These are phyloP conservation scores for Sepiola atlantica DNA, from an alignment of 2,888 invertebrate genomes.

Conservation along the genomic window DNA sequence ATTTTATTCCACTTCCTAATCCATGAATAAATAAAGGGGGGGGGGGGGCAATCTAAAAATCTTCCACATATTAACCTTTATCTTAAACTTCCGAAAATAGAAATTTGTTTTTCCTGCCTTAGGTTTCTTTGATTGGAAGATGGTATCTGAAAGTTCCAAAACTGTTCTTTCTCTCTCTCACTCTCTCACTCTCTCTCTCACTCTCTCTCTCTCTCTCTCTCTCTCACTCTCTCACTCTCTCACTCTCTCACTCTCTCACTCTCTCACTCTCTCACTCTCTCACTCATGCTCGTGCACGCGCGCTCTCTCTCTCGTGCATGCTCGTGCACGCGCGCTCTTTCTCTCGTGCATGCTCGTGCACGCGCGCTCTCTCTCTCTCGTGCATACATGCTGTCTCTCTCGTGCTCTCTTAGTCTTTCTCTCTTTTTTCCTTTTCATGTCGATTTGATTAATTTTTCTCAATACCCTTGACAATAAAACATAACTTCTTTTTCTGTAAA, in stretches of 20 bases:
- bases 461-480: not conserved
- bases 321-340: not conserved
- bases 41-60: not conserved
- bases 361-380: not conserved
- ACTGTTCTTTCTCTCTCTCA: not conserved
- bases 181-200: not conserved
- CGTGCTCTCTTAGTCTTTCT: not conserved
- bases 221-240: not conserved
- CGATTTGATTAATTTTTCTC: not conserved
- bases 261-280: not conserved
- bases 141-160: too few relatives aligned
- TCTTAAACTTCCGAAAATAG: not conserved
- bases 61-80: not conserved
- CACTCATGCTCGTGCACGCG: not conserved
- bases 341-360: not conserved
- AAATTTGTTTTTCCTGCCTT: not conserved
- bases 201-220: not conserved
- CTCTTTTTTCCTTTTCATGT: not conserved
- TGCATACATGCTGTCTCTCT: not conserved
- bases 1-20: not conserved
- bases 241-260: not conserved
- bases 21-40: not conserved
- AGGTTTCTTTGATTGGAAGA: not conserved
- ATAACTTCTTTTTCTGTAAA: constrained; percentile 6
- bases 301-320: too few relatives aligned